Evolutionary conservation across 2,113 vertebrate species (phyloP).

Genomic region (Odocoileus virginianus): DNA sequence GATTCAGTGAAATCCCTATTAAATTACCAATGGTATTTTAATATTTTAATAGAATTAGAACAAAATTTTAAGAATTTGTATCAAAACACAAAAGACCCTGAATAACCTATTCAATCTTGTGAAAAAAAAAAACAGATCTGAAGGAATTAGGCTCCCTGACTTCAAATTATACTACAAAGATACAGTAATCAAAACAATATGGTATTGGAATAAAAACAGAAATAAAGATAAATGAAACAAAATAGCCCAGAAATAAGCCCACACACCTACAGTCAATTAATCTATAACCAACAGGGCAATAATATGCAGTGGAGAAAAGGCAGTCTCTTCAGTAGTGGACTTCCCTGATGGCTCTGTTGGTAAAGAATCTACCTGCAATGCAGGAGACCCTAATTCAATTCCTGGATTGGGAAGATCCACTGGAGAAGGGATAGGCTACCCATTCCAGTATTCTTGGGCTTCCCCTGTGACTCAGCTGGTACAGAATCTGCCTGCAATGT

Average conservation of each 20-base stretch:
- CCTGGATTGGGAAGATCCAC: not conserved
- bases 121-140: not conserved
- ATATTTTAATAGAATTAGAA: not conserved
- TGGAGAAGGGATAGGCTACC: not conserved
- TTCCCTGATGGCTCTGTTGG: not conserved
- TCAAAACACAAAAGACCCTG: accelerated
- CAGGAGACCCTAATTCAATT: not conserved
- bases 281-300: not conserved
- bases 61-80: not conserved
- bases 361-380: not conserved
- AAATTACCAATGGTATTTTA: not conserved
- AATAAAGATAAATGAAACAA: not conserved
- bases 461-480: not conserved
- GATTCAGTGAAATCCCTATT: not conserved
- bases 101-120: not conserved
- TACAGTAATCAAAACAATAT: not conserved
- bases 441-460: not conserved
- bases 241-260: not conserved
- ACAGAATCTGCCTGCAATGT: not conserved
- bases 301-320: not conserved
- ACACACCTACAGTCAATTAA: not conserved
- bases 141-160: not conserved
- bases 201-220: not conserved
- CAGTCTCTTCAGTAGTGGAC: not conserved
- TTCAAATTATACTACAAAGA: not conserved